Conservation (phyloP, 2,113 vertebrate genomes). For the human (Homo sapiens) region DNA sequence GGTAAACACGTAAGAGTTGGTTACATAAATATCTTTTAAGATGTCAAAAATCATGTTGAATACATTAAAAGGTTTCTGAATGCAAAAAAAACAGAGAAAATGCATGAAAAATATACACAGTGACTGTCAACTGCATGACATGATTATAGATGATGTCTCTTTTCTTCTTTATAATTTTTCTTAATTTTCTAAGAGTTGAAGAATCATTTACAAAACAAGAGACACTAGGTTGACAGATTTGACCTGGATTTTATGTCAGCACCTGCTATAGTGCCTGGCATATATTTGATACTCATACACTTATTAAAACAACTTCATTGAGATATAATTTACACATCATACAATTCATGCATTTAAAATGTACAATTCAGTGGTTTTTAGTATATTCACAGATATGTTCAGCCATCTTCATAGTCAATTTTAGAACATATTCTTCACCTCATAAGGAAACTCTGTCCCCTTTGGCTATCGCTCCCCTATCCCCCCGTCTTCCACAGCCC, state of each 20-base stretch:
- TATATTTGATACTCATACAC: not conserved
- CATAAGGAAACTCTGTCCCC: not conserved
- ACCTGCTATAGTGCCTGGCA: not conserved
- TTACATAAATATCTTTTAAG: not conserved
- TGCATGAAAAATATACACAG: not conserved
- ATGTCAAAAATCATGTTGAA: not conserved
- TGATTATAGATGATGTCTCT: not conserved
- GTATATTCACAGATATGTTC: not conserved
- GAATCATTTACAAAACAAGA: not conserved
- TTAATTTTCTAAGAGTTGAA: not conserved
- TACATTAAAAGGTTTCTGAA: not conserved
- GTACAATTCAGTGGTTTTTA: not conserved
- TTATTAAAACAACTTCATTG: not conserved
- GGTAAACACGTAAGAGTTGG: not conserved
- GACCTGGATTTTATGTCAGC: not conserved
- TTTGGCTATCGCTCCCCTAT: not conserved
- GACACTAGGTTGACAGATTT: not conserved
- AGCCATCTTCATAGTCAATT: not conserved
- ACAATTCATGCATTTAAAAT: not conserved
- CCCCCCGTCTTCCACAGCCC: not conserved
- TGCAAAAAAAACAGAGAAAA: not conserved
- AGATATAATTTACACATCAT: not conserved
- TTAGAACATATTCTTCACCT: not conserved
- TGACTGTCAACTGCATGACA: not conserved
- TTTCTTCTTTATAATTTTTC: not conserved